These are phyloP conservation scores for Kuschelorhynchus macadamiae DNA, from an alignment of 2,888 invertebrate species.

Conservation along the genomic window DNA sequence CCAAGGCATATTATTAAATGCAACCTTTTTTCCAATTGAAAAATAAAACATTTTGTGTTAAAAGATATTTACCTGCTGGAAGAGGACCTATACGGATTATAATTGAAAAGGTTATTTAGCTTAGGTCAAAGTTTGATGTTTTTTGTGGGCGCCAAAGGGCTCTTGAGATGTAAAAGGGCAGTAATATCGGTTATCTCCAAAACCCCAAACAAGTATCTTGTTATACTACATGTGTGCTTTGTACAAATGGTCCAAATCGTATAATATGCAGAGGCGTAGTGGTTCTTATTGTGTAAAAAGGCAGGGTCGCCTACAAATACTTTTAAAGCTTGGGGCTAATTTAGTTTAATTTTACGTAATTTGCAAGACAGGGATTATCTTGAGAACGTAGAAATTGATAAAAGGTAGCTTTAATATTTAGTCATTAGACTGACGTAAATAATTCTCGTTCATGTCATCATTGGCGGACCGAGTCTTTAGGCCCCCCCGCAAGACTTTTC, in stretches of 20 bases:
- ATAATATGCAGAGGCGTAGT: constrained; percentile 18
- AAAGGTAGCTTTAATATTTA: too few relatives aligned
- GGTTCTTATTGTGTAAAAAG: background rate
- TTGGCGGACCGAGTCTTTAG: too few relatives aligned
- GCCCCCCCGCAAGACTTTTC: too few relatives aligned
- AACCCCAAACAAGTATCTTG: constrained; percentile 66
- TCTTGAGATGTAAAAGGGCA: constrained; percentile 58
- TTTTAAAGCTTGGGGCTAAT: too few relatives aligned
- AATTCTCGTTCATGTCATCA: too few relatives aligned
- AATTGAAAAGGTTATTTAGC: constrained; percentile 49
- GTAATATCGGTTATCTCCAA: constrained; percentile 59
- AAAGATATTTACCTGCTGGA: constrained; percentile 47
- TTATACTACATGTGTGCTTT: constrained; percentile 56
- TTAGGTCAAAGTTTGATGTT: constrained; percentile 55
- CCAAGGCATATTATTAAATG: constrained; percentile 34
- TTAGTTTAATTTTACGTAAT: too few relatives aligned
- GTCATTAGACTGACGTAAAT: too few relatives aligned
- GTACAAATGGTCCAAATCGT: constrained; percentile 23
- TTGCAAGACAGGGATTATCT: too few relatives aligned
- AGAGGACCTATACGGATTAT: constrained; percentile 41
- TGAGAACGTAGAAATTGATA: too few relatives aligned
- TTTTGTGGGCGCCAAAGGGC: constrained; percentile 60
- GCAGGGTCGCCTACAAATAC: too few relatives aligned
- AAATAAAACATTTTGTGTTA: constrained; percentile 42
- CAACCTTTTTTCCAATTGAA: constrained; percentile 38